Evolutionary conservation across 2,113 vertebrate species (phyloP), one percentile per base, ranked within the genome.

Genomic region (Paramisgurnus dabryanus): DNA sequence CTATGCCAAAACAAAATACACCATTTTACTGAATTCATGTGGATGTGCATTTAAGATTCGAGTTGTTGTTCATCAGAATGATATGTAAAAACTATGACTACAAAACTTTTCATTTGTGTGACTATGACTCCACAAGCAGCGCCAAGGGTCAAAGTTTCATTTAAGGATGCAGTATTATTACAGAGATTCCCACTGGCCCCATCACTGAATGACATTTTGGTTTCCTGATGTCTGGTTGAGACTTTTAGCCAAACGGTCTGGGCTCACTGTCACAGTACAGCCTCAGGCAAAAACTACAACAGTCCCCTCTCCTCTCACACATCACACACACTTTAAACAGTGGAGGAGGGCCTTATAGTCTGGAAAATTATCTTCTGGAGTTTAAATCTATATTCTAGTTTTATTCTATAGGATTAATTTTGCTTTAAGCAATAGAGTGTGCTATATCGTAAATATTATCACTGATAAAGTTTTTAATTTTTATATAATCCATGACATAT

Each of bases 211-310:
- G 69, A 63, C 58, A 53, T 83, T 77, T 77, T 77, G 75, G 5
- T 77, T 77, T 77, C 75, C 75, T 77, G 75, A 55, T 77, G 75
- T 77, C 75, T 77, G 63, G 45, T 67, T 66, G 75, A 41, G 75
- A 77, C 60, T 77, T 77, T 55, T 55, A 66, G 75, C 75, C 75
- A 77, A 77, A 77, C 63, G 63, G 47, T 77, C 43, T 77, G 75
- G 27, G 75, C 75, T 64, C 45, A 77, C 75, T 77, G 75, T 77
- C 75, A 77, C 63, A 66, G 63, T 49, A 77, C 61, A 65, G 75
- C 75, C 75, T 66, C 75, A 10, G 75, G 75, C 75, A 55, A 60
- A 75, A 75, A 75, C 73, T 75, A 74, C 71, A 74, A 17, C 71
- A 74, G 71, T 74, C 55, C 40, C 27, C 67, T 40, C 50, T 58